phyloP scores from a whole-genome alignment of 2,888 invertebrate species.

The Malthinus seriepunctatus region DNA sequence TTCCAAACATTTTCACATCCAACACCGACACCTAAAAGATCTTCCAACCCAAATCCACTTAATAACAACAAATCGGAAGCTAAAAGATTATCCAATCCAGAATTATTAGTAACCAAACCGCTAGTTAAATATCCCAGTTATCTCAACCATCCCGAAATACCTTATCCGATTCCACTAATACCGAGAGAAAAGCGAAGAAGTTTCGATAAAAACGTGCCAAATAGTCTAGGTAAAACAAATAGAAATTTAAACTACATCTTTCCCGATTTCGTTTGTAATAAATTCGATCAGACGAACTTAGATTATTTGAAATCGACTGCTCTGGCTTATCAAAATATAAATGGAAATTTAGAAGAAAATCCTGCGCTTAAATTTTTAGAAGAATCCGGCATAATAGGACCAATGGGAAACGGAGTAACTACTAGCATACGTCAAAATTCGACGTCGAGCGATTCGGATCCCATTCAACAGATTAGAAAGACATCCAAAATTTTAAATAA shows the following conservation, averaged over 20 bases:
- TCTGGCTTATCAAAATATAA: constrained; percentile 42
- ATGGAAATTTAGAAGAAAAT: constrained; percentile 33
- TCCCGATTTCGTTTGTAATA: constrained; percentile 22
- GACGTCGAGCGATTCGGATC: constrained; percentile 41
- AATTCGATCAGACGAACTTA: constrained; percentile 37
- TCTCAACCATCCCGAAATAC: constrained; percentile 51
- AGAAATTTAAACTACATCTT: constrained; percentile 14
- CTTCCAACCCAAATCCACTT: constrained; percentile 25
- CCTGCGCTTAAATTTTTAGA: constrained; percentile 50
- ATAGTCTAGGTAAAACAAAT: constrained; percentile 4
- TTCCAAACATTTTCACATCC: constrained; percentile 35
- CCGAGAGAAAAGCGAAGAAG: constrained; percentile 32
- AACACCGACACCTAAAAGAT: constrained; percentile 18
- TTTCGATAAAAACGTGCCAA: constrained; percentile 37
- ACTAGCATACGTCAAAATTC: constrained; percentile 40
- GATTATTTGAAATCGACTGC: constrained; percentile 46
- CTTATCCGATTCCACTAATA: constrained; percentile 43
- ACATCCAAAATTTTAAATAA: constrained; percentile 43
- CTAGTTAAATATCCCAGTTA: constrained; percentile 34
- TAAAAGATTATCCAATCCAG: constrained; percentile 39
- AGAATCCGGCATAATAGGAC: constrained; percentile 49
- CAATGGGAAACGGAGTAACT: constrained; percentile 52
- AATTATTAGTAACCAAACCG: constrained; percentile 20
- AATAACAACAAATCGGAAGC: constrained; percentile 4
- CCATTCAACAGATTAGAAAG: constrained; percentile 42